Conservation (phyloP, 2,113 vertebrate genomes). For the Melozone crissalis region DNA sequence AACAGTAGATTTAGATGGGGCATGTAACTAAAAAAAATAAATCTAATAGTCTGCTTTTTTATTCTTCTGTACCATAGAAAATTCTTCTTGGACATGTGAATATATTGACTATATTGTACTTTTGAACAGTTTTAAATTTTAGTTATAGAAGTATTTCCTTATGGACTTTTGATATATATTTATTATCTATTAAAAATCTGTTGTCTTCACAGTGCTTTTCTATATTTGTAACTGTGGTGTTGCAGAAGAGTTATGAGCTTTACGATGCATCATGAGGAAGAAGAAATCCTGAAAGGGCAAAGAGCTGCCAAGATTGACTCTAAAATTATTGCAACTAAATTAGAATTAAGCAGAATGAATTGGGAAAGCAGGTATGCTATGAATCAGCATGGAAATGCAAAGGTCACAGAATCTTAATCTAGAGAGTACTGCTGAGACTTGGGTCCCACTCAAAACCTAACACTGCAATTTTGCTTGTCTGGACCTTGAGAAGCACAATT, state of each 20-base stretch:
- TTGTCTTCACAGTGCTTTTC: not conserved
- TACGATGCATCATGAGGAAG: not conserved
- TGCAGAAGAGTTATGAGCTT: not conserved
- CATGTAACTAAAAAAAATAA: not conserved
- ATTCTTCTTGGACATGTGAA: not conserved
- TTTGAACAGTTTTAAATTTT: not conserved
- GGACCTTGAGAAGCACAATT: not conserved
- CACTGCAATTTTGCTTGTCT: not conserved
- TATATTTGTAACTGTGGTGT: not conserved
- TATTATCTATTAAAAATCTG: not conserved
- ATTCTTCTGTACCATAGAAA: not conserved
- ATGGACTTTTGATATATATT: not conserved
- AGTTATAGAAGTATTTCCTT: not conserved
- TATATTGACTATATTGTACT: not conserved
- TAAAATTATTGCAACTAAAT: not conserved
- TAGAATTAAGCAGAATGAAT: not conserved
- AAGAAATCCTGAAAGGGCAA: not conserved
- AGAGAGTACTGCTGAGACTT: not conserved
- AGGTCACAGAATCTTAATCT: not conserved
- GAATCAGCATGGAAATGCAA: not conserved
- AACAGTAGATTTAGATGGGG: not conserved
- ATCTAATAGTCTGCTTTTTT: not conserved
- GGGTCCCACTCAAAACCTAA: not conserved
- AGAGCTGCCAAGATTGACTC: not conserved
- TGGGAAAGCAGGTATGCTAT: not conserved